Percentiles rank a stretch among this genome's conserved stretches.
Conservation (phyloP, 2,113 vertebrate genomes). For the Chaetops frenatus region DNA sequence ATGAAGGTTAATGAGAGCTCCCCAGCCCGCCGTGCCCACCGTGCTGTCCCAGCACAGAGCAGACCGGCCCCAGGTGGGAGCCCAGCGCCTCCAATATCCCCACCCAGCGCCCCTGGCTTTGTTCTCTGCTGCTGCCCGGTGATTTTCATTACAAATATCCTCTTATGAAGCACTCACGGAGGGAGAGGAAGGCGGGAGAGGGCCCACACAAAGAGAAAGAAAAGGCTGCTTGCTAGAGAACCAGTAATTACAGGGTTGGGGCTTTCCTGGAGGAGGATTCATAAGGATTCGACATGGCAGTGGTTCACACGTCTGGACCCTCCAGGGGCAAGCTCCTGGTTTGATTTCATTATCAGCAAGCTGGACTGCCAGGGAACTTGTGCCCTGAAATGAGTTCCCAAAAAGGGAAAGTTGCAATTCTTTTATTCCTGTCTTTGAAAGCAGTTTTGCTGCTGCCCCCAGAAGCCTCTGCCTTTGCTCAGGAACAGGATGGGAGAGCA, state of each 20-base stretch:
- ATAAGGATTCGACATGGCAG: background rate
- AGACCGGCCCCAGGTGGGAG: background rate
- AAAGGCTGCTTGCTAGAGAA: slow-evolving; percentile 1
- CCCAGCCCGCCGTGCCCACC: background rate
- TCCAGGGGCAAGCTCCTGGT: background rate
- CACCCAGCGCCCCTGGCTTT: background rate
- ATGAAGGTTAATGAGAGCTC: background rate
- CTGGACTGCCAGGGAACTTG: background rate
- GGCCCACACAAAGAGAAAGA: slow-evolving; percentile 59
- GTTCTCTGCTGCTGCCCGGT: background rate
- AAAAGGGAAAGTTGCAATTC: background rate
- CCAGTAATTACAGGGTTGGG: background rate
- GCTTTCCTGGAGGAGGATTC: background rate
- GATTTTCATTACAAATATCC: slow-evolving; percentile 61
- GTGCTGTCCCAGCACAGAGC: background rate
- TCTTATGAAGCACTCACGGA: background rate
- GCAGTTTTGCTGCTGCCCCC: background rate
- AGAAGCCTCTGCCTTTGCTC: fast-evolving
- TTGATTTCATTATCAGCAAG: slow-evolving; percentile 25
- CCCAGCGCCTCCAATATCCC: background rate
- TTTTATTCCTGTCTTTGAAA: background rate
- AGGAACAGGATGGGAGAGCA: fast-evolving
- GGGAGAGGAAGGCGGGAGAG: background rate
- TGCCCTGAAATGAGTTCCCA: background rate
- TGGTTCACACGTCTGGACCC: background rate